phyloP scores from a whole-genome alignment of 1,140 invertebrate genomes.

The Bathynomus jamesi region DNA sequence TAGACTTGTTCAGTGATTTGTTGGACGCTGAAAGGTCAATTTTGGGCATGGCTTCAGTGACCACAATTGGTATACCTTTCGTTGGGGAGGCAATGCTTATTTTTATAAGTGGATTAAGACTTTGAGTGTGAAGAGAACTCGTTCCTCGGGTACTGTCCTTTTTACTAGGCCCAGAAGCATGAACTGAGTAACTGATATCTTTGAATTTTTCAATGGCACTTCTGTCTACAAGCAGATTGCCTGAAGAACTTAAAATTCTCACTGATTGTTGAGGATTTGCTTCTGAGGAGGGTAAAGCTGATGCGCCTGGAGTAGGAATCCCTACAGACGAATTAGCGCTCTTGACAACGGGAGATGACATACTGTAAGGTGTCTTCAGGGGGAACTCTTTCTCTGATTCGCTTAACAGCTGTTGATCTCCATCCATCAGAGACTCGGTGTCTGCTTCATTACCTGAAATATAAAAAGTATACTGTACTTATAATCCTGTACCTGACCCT shows the following conservation, averaged over 20 bases:
- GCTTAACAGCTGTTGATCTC: not conserved
- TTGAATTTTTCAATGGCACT: not conserved
- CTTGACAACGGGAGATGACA: not conserved
- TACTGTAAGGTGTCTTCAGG: not conserved
- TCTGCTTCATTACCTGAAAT: constrained; percentile 26
- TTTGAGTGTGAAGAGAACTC: no score
- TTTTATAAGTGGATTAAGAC: not conserved
- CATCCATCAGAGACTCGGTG: constrained; percentile 25
- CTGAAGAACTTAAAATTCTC: not conserved
- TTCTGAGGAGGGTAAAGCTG: constrained; percentile 1
- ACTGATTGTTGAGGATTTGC: not conserved
- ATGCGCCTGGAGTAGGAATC: not conserved
- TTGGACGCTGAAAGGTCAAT: constrained; percentile 3
- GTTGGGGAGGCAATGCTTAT: not conserved
- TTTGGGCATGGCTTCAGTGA: constrained; percentile 15
- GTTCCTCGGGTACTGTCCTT: no score
- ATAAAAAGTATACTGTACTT: no score
- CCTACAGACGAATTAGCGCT: not conserved
- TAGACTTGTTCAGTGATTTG: constrained; percentile 17
- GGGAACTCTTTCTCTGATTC: not conserved
- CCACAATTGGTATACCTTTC: not conserved
- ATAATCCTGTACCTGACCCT: no score
- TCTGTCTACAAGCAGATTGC: not conserved
- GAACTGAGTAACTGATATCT: no score
- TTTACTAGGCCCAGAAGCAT: no score